Conservation (phyloP, 2,888 invertebrate species). For the Drosophila flavopinicola region DNA sequence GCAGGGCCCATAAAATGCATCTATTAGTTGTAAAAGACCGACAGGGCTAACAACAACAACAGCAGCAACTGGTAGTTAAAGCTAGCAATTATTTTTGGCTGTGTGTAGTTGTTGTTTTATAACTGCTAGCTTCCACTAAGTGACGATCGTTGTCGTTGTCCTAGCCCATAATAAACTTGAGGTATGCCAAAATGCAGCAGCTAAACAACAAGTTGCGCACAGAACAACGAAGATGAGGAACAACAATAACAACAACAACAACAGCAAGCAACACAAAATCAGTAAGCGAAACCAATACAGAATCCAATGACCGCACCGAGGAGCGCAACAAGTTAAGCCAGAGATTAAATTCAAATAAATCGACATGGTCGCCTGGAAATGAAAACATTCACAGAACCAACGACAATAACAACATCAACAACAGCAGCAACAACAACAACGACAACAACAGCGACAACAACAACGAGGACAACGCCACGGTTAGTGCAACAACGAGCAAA, state of each 20-base stretch:
- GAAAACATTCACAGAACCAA: constrained; percentile 79
- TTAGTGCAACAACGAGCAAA: constrained; percentile 5
- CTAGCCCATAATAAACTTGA: constrained; percentile 59
- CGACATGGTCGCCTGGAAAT: constrained; percentile 82
- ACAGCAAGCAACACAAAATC: constrained; percentile 33
- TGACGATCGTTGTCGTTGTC: constrained; percentile 64
- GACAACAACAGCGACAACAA: constrained; percentile 3
- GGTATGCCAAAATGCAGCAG: constrained; percentile 44
- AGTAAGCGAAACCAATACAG: constrained; percentile 26
- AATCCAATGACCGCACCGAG: constrained; percentile 20
- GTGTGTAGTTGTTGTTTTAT: constrained; percentile 20
- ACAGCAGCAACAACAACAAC: constrained; percentile 19
- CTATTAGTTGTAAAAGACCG: constrained; percentile 50
- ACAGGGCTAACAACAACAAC: constrained; percentile 16
- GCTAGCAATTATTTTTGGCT: constrained; percentile 55
- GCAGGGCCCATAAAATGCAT: constrained; percentile 50
- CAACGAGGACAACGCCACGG: constrained; percentile 13
- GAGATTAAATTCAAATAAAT: constrained; percentile 84
- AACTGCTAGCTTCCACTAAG: constrained; percentile 33
- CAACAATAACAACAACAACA: constrained; percentile 23
- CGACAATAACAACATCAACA: constrained; percentile 50
- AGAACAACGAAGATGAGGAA: constrained; percentile 20
- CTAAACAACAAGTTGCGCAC: constrained; percentile 6
- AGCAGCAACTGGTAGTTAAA: constrained; percentile 48
- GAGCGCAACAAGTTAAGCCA: constrained; percentile 67